Evolutionary conservation across 2,888 invertebrate genomes (phyloP), one percentile per base, ranked within the genome.

Genomic region (Parthenolecanium corni): DNA sequence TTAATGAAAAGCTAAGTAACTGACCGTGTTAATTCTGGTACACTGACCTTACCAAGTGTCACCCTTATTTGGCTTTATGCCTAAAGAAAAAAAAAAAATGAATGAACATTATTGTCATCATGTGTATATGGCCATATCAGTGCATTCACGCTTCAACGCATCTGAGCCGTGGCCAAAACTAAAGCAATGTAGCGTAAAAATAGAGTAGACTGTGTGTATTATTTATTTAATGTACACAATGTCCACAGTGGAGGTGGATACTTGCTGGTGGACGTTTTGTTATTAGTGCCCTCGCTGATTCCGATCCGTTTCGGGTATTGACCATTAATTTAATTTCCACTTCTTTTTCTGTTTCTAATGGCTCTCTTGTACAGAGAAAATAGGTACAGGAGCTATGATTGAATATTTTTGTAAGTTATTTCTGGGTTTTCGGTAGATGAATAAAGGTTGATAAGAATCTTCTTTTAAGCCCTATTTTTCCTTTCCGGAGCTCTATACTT

Each of bases 121-220:
- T 31, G 31, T 31, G 31, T 31, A 31, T 31, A 44, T 44, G 16
- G 44, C 14, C 18, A 4, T 53, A 53, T 53, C 53, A 53, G 53
- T 38, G 40, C 21, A 53, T 53, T 53, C 53, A 53, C 53, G 21
- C 53, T 38, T 18, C 31, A 38, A 53, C 38, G 20, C 47, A 5
- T 47, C 25, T 14, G 4, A n/a, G n/a, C 1, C 36, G 18, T 20
- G 18, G 20, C 53, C 53, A 53, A 53, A 53, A 53, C n/a, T 38
- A 21, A 53, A 38, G 38, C 53, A 53, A 53, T 40, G 20, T 40
- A 40, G 21, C 21, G 52, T 52, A 36, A 40, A 40, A 53, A 21
- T 12, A 14, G 31, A 31, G 31, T 31, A 4, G 31, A 9, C 9
- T 31, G 31, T 31, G 31, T 31, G 9, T 31, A 6, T 31, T 31